phyloP scores from a whole-genome alignment of 1,140 invertebrate genomes.

The Bombus balteatus region DNA sequence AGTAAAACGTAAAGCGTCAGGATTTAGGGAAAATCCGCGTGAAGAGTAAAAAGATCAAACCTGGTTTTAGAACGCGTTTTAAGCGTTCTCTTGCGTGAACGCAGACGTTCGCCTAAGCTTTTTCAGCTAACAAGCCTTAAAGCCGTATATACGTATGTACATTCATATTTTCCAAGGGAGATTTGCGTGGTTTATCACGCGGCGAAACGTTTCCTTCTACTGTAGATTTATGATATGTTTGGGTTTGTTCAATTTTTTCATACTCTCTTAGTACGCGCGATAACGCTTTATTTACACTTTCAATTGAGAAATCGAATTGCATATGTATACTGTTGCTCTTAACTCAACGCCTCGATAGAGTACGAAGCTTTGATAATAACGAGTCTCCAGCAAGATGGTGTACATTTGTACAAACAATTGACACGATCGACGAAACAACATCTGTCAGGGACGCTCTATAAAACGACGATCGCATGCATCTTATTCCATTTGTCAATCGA shows the following conservation, averaged over 20 bases:
- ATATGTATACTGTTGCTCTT: too few species aligned
- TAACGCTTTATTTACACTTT: not conserved
- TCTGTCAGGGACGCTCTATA: not conserved
- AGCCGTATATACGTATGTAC: not conserved
- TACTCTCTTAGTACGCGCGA: not conserved
- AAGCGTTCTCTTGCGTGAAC: constrained; percentile 4
- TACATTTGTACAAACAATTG: not conserved
- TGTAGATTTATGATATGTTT: not conserved
- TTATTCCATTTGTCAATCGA: not conserved
- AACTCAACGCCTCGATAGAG: not conserved
- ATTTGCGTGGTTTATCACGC: too few species aligned
- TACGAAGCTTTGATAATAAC: not conserved
- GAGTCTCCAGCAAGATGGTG: not conserved
- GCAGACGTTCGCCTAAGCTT: constrained; percentile 13
- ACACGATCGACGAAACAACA: not conserved
- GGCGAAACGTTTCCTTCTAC: not conserved
- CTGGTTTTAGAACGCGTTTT: constrained; percentile 15
- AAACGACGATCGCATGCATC: not conserved
- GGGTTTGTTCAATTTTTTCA: too few species aligned
- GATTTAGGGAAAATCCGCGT: not conserved
- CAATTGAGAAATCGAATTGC: too few species aligned
- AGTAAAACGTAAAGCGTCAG: constrained; percentile 10
- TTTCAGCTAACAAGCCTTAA: constrained; percentile 25
- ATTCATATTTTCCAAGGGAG: too few species aligned
- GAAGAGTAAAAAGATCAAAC: constrained; percentile 18